Percentiles rank a stretch among this genome's conserved stretches.
phyloP scores from a whole-genome alignment of 2,888 invertebrate species.

The Gandaritis pyraliata region DNA sequence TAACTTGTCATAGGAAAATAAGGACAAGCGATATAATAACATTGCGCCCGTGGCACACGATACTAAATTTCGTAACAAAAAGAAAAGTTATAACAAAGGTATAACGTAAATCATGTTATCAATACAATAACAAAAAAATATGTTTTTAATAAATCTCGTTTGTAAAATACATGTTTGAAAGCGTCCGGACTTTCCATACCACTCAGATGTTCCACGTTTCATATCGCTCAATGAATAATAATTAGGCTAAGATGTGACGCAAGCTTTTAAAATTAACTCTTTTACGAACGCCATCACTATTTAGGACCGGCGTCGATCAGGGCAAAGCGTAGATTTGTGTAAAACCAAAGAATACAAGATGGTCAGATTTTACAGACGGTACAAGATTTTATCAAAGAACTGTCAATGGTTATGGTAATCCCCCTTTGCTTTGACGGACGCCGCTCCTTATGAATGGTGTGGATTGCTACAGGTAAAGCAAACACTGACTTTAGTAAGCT shows the following conservation, averaged over 20 bases:
- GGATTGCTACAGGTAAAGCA: conserved; percentile 6
- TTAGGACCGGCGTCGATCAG: conserved; percentile 12
- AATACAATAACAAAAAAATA: conserved; percentile 31
- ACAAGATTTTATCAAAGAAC: not conserved
- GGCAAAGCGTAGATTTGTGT: not conserved
- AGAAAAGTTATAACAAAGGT: conserved; percentile 32
- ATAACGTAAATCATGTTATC: conserved; percentile 32
- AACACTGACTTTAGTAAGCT: conserved; percentile 5
- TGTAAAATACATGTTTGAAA: conserved; percentile 32
- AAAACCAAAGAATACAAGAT: not conserved
- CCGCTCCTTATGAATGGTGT: conserved; percentile 1
- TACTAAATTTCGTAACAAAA: conserved; percentile 21
- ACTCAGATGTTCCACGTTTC: conserved; percentile 46
- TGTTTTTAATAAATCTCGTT: conserved; percentile 24
- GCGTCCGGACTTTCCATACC: conserved; percentile 46
- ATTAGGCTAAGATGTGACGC: conserved; percentile 54
- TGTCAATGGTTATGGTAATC: not conserved
- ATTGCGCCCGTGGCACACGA: conserved; percentile 7
- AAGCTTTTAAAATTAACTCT: conserved; percentile 50
- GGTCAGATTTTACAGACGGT: too few species aligned
- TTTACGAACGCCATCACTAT: conserved; percentile 32
- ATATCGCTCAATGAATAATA: conserved; percentile 53
- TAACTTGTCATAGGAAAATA: conserved; percentile 11
- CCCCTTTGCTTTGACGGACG: conserved; percentile 6
- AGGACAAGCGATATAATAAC: conserved; percentile 2